Evolutionary conservation across 2,113 vertebrate species (phyloP).

Genomic region (Coreoperca whiteheadi): DNA sequence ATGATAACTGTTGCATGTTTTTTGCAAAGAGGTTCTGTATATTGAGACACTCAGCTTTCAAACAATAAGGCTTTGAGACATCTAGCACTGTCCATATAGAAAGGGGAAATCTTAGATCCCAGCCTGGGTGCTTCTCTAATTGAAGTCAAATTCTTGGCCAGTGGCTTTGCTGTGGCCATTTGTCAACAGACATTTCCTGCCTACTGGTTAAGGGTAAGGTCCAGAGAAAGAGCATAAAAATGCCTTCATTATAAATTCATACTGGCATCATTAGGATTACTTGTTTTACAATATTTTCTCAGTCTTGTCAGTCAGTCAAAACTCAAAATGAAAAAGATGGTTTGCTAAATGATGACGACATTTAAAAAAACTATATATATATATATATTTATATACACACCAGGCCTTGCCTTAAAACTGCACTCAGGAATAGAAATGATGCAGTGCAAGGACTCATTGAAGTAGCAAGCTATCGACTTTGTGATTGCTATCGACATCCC

Average conservation of each 20-base stretch:
- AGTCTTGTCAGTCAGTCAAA: neutral
- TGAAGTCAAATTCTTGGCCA: constrained; percentile 10
- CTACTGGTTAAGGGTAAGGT: constrained; percentile 1
- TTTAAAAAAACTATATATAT: no score
- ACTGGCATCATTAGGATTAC: constrained; percentile 21
- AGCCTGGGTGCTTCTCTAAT: constrained; percentile 21
- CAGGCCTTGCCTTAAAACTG: neutral
- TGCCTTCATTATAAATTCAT: constrained; percentile 21
- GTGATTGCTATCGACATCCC: neutral
- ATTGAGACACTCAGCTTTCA: neutral
- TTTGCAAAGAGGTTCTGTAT: neutral
- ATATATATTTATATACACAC: neutral
- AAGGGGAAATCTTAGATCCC: neutral
- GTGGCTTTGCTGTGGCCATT: neutral
- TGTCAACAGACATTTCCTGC: constrained; percentile 28
- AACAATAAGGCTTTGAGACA: neutral
- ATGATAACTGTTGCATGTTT: neutral
- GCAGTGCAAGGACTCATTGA: neutral
- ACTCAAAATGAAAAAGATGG: no score
- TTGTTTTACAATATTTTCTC: constrained; percentile 44
- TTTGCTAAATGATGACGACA: no score
- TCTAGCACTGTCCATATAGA: neutral
- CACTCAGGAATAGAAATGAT: neutral
- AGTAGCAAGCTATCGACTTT: constrained; percentile 18
- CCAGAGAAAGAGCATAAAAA: constrained; percentile 11